A percentile compares a stretch with the other conserved stretches of the same genome.
Conservation (phyloP, 2,888 invertebrate species). For the Eumerus sabulonum region DNA sequence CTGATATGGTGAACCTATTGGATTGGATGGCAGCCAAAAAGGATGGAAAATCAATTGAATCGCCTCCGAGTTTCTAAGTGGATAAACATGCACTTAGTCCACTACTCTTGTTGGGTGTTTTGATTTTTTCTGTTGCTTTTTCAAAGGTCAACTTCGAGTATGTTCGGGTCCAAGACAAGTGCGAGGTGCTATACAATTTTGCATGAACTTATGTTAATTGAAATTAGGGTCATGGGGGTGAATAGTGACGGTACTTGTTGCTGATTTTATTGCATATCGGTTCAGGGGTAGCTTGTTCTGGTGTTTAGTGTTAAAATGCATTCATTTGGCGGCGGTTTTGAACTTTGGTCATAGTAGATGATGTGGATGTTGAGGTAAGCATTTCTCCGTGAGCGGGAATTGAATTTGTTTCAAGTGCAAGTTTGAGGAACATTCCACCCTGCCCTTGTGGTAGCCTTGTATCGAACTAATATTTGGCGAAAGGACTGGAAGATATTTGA, state of each 20-base stretch:
- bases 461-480: no score
- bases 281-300: not conserved
- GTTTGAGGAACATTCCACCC: not conserved
- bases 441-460: no score
- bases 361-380: conserved; percentile 17
- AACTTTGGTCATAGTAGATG: not conserved
- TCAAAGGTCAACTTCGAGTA: conserved; percentile 55
- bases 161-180: conserved; percentile 55
- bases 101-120: not conserved
- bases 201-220: conserved; percentile 68
- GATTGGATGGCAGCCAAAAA: conserved; percentile 65
- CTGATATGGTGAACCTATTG: conserved; percentile 50
- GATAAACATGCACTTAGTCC: conserved; percentile 52
- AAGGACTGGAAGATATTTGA: no score
- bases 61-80: conserved; percentile 51
- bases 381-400: conserved; percentile 2
- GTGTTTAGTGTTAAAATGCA: conserved; percentile 21
- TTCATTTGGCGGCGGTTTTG: conserved; percentile 23
- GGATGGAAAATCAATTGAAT: conserved; percentile 63
- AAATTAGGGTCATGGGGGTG: conserved; percentile 17
- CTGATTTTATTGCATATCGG: conserved; percentile 54
- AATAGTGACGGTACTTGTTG: conserved; percentile 60
- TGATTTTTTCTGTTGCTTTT: conserved; percentile 9
- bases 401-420: conserved; percentile 2
- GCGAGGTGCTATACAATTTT: conserved; percentile 60